Evolutionary conservation across 2,888 invertebrate species (phyloP).

Genomic region (Sphinx pinastri): DNA sequence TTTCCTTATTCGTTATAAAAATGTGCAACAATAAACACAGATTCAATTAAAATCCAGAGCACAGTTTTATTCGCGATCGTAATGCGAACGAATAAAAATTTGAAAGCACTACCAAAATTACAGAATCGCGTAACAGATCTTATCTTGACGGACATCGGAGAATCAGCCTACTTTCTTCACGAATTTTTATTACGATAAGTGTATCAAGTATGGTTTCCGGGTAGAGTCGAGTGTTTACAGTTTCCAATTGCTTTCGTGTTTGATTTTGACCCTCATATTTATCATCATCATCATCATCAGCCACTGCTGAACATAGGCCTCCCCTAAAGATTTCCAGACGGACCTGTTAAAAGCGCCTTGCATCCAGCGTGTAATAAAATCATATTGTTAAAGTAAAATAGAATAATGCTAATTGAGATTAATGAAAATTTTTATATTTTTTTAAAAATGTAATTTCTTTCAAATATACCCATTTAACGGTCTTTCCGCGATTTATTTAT

Average conservation of each 20-base stretch:
- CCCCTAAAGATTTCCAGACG: no score
- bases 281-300: background rate
- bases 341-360: no score
- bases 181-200: constrained; percentile 11
- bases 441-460: no score
- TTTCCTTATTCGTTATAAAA: background rate
- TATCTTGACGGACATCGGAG: constrained; percentile 13
- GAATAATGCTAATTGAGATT: no score
- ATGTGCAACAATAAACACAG: background rate
- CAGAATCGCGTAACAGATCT: background rate
- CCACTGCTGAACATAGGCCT: no score
- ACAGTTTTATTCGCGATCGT: background rate
- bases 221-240: background rate
- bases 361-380: no score
- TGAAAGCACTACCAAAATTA: background rate
- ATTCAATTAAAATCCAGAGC: constrained; percentile 15
- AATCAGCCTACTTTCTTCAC: constrained; percentile 18
- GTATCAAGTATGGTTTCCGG: constrained; percentile 9
- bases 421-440: no score
- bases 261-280: background rate
- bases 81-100: background rate
- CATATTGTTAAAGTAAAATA: no score
- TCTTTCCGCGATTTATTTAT: no score
- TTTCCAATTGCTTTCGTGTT: background rate
- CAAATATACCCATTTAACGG: no score